Conservation (phyloP, 2,888 invertebrate genomes). For the Galeopsomyia nigrocyanea region DNA sequence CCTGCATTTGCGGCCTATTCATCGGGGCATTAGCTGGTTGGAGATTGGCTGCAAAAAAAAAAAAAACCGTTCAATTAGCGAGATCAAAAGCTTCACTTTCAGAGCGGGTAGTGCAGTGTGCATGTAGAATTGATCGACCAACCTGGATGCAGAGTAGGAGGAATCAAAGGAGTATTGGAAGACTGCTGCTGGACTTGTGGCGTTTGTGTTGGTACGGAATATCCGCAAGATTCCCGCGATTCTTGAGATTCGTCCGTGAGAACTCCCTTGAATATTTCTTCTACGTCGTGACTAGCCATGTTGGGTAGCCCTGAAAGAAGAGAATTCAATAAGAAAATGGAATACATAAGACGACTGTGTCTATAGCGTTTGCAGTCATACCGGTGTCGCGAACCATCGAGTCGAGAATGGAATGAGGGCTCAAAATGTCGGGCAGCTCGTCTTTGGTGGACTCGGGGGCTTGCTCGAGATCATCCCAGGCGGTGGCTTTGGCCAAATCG, state of each 20-base stretch:
- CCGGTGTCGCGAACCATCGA: slow-evolving; percentile 78
- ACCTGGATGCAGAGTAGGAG: slow-evolving; percentile 67
- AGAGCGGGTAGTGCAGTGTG: too few relatives aligned
- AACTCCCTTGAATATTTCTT: slow-evolving; percentile 92
- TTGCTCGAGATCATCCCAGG: slow-evolving; percentile 70
- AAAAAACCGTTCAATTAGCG: slow-evolving; percentile 36
- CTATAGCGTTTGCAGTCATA: slow-evolving; percentile 48
- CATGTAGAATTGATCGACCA: slow-evolving; percentile 21
- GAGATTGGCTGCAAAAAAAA: slow-evolving; percentile 49
- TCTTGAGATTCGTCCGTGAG: slow-evolving; percentile 87
- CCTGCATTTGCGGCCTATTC: slow-evolving; percentile 68
- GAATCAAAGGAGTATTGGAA: slow-evolving; percentile 65
- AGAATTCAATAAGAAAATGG: too few relatives aligned
- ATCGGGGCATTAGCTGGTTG: slow-evolving; percentile 56
- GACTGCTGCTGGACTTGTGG: slow-evolving; percentile 61
- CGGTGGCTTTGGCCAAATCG: slow-evolving; percentile 71
- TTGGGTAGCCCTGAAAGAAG: slow-evolving; percentile 75
- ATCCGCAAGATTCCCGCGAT: slow-evolving; percentile 80
- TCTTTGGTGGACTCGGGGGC: slow-evolving; percentile 77
- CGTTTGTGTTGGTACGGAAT: slow-evolving; percentile 64
- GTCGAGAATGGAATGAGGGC: slow-evolving; percentile 81
- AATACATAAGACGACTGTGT: too few relatives aligned
- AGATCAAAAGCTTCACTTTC: slow-evolving; percentile 11
- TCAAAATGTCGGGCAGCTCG: slow-evolving; percentile 77
- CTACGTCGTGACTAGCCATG: slow-evolving; percentile 92